Evolutionary conservation across 2,888 invertebrate genomes (phyloP).

Genomic region (Lottia gigantea): DNA sequence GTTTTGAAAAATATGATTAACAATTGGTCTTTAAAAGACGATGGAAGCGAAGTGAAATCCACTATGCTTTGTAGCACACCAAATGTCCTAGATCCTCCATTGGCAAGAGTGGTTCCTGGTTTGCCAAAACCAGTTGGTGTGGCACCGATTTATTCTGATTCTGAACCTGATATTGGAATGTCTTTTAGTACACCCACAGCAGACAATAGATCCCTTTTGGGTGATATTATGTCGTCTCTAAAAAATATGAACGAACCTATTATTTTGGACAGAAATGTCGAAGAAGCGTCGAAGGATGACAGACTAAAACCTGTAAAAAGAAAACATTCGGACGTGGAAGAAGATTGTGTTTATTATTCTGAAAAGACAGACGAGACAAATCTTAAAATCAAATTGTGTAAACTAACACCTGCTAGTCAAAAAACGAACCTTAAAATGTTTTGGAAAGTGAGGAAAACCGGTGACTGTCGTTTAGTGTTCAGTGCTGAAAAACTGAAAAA

Average conservation of each 20-base stretch:
- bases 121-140: constrained; percentile 5
- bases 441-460: constrained; percentile 50
- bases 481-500: constrained; percentile 34
- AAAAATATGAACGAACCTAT: background rate
- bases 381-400: constrained; percentile 16
- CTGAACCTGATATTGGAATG: constrained; percentile 8
- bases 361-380: constrained; percentile 25
- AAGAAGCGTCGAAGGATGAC: background rate
- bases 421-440: constrained; percentile 40
- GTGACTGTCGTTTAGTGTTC: constrained; percentile 50
- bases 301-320: background rate
- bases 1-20: constrained; percentile 18
- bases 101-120: background rate
- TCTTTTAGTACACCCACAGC: background rate
- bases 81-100: background rate
- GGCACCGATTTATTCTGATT: background rate
- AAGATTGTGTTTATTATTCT: constrained; percentile 16
- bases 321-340: constrained; percentile 3
- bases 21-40: constrained; percentile 13
- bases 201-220: background rate
- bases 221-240: background rate
- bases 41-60: background rate
- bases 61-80: background rate
- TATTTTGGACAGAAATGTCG: background rate
- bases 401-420: constrained; percentile 22